phyloP scores from a whole-genome alignment of 2,113 vertebrate genomes.

The Pseudolaguvia tuberculata region DNA sequence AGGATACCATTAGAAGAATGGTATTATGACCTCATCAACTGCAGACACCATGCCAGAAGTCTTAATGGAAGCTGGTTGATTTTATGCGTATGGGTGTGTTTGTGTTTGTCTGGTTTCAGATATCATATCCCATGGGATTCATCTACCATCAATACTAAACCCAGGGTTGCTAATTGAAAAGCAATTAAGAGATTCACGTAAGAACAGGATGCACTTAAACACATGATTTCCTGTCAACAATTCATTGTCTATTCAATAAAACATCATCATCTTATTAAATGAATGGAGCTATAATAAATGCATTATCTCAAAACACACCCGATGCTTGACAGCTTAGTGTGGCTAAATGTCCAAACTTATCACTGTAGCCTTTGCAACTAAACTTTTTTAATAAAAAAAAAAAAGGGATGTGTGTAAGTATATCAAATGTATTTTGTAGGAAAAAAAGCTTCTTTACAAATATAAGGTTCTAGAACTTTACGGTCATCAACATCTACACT shows the following conservation, averaged over 20 bases:
- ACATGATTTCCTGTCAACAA: neutral
- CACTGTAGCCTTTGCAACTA: neutral
- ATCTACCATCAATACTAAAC: slow-evolving; percentile 13
- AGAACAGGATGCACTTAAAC: neutral
- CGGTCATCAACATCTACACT: neutral
- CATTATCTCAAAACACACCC: neutral
- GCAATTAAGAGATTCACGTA: slow-evolving; percentile 4
- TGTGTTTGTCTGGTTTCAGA: neutral
- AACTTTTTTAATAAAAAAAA: neutral
- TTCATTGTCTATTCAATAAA: neutral
- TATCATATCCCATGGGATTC: slow-evolving; percentile 6
- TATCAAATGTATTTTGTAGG: too few species aligned
- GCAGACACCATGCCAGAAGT: neutral
- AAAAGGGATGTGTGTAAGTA: neutral
- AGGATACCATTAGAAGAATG: slow-evolving; percentile 30
- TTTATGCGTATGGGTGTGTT: neutral
- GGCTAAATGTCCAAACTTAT: neutral
- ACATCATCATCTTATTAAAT: neutral
- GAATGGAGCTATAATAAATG: neutral
- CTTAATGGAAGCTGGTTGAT: neutral
- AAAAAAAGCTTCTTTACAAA: too few species aligned
- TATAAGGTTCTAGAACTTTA: too few species aligned
- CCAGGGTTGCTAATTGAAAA: slow-evolving; percentile 29
- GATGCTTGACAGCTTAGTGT: neutral
- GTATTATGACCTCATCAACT: slow-evolving; percentile 30